Base-by-base conservation (phyloP, 2,113 vertebrate species). In the Scortum barcoo region DNA sequence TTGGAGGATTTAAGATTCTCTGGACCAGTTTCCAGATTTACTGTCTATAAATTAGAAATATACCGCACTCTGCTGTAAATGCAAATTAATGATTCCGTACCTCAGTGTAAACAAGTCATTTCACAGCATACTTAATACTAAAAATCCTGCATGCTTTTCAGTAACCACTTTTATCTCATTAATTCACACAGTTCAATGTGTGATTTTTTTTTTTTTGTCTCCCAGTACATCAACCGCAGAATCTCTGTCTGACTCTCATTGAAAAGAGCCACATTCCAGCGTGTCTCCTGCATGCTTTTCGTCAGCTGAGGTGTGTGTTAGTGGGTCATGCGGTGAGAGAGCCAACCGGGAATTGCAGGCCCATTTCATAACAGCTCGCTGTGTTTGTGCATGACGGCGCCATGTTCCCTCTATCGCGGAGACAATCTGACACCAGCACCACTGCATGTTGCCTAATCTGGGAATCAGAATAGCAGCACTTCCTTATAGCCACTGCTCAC, bases 301-400 rank as follows among this genome's bases (percentile, higher is more conserved):
- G 42, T 22, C 19, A 46, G 67, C 54, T 62, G 67, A 36, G 44
- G 69, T 71, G 61, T 68, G 42, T 69, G 66, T 87, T 65, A 63
- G 60, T 81, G 80, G 71, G 65, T 77, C 65, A 71, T 48, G 57
- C 30, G 24, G n/a, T 9, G 48, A 67, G 58, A 42, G 38, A 79
- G 65, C 26, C 67, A 72, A 63, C 50, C 76, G 83, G 65, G 65
- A 81, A 48, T 71, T 65, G 58, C 80, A 76, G 83, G 81, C 70
- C 84, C 65, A 50, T 93, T 89, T 90, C 89, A 89, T 89, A 91
- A 91, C 86, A 91, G 62, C 65, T 69, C 40, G 13, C 73, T 70
- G 85, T 87, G 78, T 86, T 90, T 88, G 84, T 87, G 87, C 72
- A n/a, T 53, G 76, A 73, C 26, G 93, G 91, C 88, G 86, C 91